phyloP scores from a whole-genome alignment of 2,113 vertebrate genomes.

The Pionites leucogaster region DNA sequence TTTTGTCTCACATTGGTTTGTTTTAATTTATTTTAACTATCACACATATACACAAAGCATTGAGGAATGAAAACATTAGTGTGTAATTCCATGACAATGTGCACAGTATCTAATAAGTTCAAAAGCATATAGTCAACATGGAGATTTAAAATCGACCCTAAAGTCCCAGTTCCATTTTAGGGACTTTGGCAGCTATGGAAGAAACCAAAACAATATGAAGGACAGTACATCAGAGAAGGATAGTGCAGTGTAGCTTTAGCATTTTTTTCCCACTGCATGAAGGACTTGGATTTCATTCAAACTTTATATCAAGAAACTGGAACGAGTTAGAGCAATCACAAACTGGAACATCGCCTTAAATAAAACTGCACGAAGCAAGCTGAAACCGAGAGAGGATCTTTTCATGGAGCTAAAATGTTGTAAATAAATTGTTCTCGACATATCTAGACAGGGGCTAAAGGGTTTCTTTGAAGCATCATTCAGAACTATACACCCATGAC shows the following conservation, averaged over 20 bases:
- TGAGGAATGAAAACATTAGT: slow-evolving; percentile 84
- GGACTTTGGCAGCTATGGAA: slow-evolving; percentile 83
- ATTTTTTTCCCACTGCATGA: slow-evolving; percentile 81
- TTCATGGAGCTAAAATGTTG: slow-evolving; percentile 84
- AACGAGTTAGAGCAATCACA: slow-evolving; percentile 82
- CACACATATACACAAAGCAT: slow-evolving; percentile 85
- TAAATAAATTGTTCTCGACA: slow-evolving; percentile 91
- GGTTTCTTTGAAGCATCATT: slow-evolving; percentile 80
- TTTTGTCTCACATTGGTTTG: slow-evolving; percentile 83
- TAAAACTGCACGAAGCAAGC: slow-evolving; percentile 88
- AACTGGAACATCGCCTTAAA: slow-evolving; percentile 97
- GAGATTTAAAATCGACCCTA: slow-evolving; percentile 73
- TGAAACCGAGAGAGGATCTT: slow-evolving; percentile 83
- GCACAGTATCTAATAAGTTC: slow-evolving; percentile 71
- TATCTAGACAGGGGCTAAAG: slow-evolving; percentile 84
- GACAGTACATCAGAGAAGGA: slow-evolving; percentile 75
- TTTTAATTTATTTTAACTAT: slow-evolving; percentile 95
- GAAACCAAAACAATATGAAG: slow-evolving; percentile 81
- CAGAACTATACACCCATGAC: slow-evolving; percentile 73
- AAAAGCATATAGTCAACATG: slow-evolving; percentile 50
- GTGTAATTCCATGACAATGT: slow-evolving; percentile 72
- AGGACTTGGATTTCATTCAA: slow-evolving; percentile 83
- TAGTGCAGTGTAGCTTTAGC: slow-evolving; percentile 80
- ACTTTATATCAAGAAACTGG: slow-evolving; percentile 83
- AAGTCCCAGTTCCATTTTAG: slow-evolving; percentile 70